Conservation (phyloP, 2,888 invertebrate species). For the Scaptomyza reducta region DNA sequence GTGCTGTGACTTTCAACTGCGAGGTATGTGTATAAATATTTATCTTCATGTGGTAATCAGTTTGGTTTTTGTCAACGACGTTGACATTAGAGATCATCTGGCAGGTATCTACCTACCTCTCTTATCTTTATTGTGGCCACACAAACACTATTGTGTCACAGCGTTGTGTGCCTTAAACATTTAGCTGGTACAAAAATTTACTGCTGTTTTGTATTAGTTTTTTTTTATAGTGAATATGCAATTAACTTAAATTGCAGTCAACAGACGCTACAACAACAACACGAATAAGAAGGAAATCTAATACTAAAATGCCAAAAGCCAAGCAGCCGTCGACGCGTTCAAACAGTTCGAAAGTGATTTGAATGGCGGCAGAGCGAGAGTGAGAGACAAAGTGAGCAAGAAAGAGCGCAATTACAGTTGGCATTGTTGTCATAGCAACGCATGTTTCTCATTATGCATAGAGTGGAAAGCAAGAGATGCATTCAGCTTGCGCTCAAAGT, state of each 20-base stretch:
- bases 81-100: conserved; percentile 57
- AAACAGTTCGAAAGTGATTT: conserved; percentile 16
- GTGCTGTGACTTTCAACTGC: conserved; percentile 35
- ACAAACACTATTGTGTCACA: conserved; percentile 25
- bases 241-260: conserved; percentile 14
- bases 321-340: conserved; percentile 32
- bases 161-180: conserved; percentile 15
- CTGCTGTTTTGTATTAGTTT: conserved; percentile 6
- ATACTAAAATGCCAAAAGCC: conserved; percentile 31
- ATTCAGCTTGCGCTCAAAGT: conserved; percentile 1
- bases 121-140: conserved; percentile 42
- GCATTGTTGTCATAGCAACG: conserved; percentile 36
- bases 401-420: conserved; percentile 10
- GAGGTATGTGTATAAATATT: conserved; percentile 12
- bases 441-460: conserved; percentile 1
- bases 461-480: conserved; percentile 10
- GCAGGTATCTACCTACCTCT: conserved; percentile 6
- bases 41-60: conserved; percentile 33
- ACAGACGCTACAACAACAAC: conserved; percentile 32
- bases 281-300: conserved; percentile 42
- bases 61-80: conserved; percentile 35
- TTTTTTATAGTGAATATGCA: conserved; percentile 5
- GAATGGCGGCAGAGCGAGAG: conserved; percentile 10
- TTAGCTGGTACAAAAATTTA: conserved; percentile 15
- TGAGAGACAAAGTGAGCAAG: neutral